Evolutionary conservation across 2,113 vertebrate genomes (phyloP), one percentile per base, ranked within the genome.

Genomic region (Oreamnos americanus): DNA sequence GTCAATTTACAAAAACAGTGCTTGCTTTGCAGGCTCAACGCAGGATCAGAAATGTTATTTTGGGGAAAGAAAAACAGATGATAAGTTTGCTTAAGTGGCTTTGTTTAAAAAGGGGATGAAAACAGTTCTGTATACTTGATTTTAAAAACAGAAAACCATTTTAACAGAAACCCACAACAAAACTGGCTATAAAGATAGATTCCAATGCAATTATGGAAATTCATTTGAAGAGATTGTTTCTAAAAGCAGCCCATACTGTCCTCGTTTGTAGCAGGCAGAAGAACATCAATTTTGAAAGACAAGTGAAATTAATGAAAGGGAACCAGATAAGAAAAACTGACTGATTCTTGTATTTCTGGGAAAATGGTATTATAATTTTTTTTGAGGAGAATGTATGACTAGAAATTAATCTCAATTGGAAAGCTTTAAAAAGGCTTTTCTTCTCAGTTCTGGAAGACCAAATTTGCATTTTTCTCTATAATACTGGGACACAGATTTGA

Each of bases 141-240:
- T 98, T 98, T 98, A 98, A 98, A 99, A 99, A 97, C 98, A 98
- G 98, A 98, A 98, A 98, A 98, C 84, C 98, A 98, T 98, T 99
- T 98, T 94, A 99, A 98, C 97, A 98, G 97, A 98, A 98, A 99
- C 98, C 97, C 97, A 99, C 98, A 99, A 99, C 98, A 99, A 98
- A 99, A 99, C 87, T 98, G 98, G 96, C 87, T 98, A 96, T 97
- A 99, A 99, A 99, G 98, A 98, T 89, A 98, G 98, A 98, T 96
- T 98, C 71, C 96, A 96, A 94, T 33, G 95, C 97, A 99, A 98
- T 98, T 99, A 98, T 88, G 97, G 98, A 98, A 99, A 98, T 90
- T 78, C 45, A 98, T 95, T 98, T 98, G 95, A 98, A 98, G 93
- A 60, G 97, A 97, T 21, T 88, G 98, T 98, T 98, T 96, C 96